Base-by-base conservation (phyloP, 2,113 vertebrate species). In the Chaetodon auriga region DNA sequence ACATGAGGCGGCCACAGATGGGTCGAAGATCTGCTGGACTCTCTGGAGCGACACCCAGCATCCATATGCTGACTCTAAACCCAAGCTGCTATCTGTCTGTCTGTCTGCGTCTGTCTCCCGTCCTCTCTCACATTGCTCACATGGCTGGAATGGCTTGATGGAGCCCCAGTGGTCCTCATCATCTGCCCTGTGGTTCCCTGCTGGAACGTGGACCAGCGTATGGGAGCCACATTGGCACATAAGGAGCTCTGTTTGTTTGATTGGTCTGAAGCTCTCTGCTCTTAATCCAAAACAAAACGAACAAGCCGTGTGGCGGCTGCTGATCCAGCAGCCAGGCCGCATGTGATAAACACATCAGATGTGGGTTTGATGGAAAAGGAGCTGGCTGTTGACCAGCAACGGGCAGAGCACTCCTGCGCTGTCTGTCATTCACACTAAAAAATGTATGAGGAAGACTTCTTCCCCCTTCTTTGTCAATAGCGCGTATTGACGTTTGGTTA, bases 221-320 rank as follows among this genome's bases (percentile, higher is more conserved):
- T 82, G 36, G 36, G 60, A 82, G 88, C 90, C 84, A 89, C 77
- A 81, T 87, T 94, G 89, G 87, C 91, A 93, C 89, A 89, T 81
- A 82, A 81, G 65, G 62, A 82, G 61, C 83, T 74, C 87, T 79
- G 91, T 87, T 92, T 92, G 89, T 91, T 88, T 92, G 90, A 90
- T 92, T 90, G 84, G 64, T 88, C 78, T 71, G 54, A 68, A 90
- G 85, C 89, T 79, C 81, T 92, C 64, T 92, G 92, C 89, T 90
- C 81, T 87, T 90, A 92, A 94, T 93, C 91, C 92, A 89, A 91
- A 94, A 91, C 91, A 90, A 93, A 92, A 92, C 49, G 82, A 88
- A 91, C 91, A 92, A 82, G 84, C 81, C 72, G 64, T 63, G 89
- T 35, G 60, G 60, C 68, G 75, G 85, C 80, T 45, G 74, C 68